phyloP scores from a whole-genome alignment of 2,888 invertebrate species.

The Xylocampa areola region DNA sequence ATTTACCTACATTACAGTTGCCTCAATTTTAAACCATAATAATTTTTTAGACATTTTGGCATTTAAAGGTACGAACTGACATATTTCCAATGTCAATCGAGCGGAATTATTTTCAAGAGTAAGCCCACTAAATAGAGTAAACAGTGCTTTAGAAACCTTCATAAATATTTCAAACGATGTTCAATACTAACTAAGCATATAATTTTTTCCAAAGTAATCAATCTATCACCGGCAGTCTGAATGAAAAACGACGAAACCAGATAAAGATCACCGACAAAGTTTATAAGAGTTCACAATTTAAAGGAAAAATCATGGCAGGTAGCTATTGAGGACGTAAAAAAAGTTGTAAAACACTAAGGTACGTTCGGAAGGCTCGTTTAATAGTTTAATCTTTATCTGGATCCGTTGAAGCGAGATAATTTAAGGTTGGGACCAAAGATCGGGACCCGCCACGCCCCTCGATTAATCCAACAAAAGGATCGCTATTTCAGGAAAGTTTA shows the following conservation, averaged over 20 bases:
- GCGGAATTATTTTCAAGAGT: too few relatives aligned
- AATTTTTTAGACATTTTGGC: too few relatives aligned
- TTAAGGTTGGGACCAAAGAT: constrained; percentile 67
- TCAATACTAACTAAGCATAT: constrained; percentile 1
- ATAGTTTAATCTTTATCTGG: constrained; percentile 76
- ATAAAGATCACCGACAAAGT: constrained; percentile 23
- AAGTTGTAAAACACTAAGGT: constrained; percentile 53
- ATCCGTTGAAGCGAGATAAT: constrained; percentile 73
- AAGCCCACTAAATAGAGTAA: too few relatives aligned
- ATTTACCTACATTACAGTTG: too few relatives aligned
- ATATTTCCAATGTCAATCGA: too few relatives aligned
- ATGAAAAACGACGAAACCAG: constrained; percentile 8
- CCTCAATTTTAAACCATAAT: too few relatives aligned
- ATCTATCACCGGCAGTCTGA: constrained; percentile 2
- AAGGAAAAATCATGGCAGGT: constrained; percentile 28
- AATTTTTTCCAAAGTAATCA: constrained; percentile 13
- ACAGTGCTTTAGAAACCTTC: too few relatives aligned
- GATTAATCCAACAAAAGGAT: constrained; percentile 67
- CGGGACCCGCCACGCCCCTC: constrained; percentile 61
- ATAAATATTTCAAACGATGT: too few relatives aligned
- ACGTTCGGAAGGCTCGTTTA: constrained; percentile 55
- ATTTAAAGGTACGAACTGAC: too few relatives aligned
- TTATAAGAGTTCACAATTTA: constrained; percentile 30
- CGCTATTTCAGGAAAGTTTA: constrained; percentile 67
- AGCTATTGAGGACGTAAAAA: constrained; percentile 30